phyloP scores from a whole-genome alignment of 2,888 invertebrate genomes.

The Thera britannica region DNA sequence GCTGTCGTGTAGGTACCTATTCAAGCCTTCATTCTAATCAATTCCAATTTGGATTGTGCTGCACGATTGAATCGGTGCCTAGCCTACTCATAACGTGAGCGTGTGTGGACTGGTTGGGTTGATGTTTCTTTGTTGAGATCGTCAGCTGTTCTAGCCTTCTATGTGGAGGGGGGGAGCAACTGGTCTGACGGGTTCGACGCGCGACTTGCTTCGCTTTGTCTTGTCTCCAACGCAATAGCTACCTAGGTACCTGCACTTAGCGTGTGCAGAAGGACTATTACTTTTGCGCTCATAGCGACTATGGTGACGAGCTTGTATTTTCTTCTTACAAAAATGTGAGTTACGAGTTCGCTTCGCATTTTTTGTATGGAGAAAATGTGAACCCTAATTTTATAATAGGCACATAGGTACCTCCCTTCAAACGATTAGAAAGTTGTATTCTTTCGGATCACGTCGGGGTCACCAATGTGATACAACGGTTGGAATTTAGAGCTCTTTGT shows the following conservation, averaged over 20 bases:
- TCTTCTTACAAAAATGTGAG: too few relatives aligned
- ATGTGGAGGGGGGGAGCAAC: constrained; percentile 55
- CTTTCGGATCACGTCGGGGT: neutral
- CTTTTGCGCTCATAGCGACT: too few relatives aligned
- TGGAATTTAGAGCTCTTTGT: too few relatives aligned
- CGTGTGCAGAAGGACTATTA: neutral
- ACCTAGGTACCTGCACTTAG: neutral
- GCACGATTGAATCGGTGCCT: constrained; percentile 1
- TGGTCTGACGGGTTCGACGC: constrained; percentile 54
- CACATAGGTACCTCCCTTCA: constrained; percentile 7
- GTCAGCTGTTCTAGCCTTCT: constrained; percentile 71
- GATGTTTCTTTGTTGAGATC: constrained; percentile 74
- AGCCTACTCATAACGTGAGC: constrained; percentile 27
- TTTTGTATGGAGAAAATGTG: too few relatives aligned
- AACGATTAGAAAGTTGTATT: neutral
- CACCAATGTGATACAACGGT: neutral
- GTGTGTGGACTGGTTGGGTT: constrained; percentile 47
- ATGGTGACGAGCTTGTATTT: too few relatives aligned
- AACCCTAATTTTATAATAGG: too few relatives aligned
- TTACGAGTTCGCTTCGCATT: too few relatives aligned
- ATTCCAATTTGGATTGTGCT: neutral
- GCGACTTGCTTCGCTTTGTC: constrained; percentile 48
- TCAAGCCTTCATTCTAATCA: neutral
- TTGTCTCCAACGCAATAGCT: constrained; percentile 27
- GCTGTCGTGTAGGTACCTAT: neutral